These are phyloP conservation scores for Plecotus auritus DNA, from an alignment of 2,113 vertebrate species.

Conservation along the genomic window DNA sequence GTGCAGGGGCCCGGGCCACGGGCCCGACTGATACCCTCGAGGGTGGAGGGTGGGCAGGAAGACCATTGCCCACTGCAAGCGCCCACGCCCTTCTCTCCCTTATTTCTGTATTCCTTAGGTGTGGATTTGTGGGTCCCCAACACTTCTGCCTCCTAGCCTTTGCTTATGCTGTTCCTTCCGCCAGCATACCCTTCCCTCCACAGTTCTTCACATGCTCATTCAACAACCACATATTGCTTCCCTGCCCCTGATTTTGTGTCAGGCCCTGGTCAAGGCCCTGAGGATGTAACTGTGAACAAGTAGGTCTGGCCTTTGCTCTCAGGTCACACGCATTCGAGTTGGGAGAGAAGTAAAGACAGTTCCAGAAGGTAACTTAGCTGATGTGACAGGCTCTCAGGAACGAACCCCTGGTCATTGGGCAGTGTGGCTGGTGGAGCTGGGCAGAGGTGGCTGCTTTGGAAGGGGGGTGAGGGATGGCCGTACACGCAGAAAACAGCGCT, in stretches of 20 bases:
- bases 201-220: fast-evolving
- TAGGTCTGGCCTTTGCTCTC: background rate
- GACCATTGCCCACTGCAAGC: background rate
- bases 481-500: no score
- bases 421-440: background rate
- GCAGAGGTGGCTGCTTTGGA: background rate
- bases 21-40: background rate
- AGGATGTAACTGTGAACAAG: background rate
- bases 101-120: background rate
- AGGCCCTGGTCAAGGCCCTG: background rate
- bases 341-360: background rate
- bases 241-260: background rate
- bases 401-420: fast-evolving
- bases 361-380: background rate
- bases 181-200: background rate
- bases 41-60: no score
- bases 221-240: no score
- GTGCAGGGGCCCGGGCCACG: background rate
- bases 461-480: fast-evolving
- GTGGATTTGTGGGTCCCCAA: background rate
- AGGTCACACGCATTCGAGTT: background rate
- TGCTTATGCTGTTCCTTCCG: background rate
- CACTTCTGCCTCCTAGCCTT: background rate
- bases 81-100: background rate
- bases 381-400: background rate